Base-by-base conservation (phyloP, 2,113 vertebrate species). In the Gymnogyps californianus region DNA sequence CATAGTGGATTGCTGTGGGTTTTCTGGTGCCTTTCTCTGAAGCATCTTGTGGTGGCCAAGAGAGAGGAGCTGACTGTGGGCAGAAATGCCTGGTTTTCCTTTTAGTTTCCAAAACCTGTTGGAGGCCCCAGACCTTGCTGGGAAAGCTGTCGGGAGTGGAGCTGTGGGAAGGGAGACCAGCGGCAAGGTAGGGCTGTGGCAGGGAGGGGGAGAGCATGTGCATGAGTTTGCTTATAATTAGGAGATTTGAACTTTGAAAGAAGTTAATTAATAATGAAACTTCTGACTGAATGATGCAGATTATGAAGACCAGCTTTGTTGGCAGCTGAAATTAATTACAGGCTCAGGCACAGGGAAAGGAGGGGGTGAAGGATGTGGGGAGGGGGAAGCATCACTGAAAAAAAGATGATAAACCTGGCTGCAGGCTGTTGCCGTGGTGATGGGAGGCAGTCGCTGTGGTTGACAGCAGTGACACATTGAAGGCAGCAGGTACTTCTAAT, bases 221-320 rank as follows among this genome's bases (percentile, higher is more conserved):
- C 32, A 58, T 6, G 51, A 17, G 13, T 93, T 97, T 9, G 2
- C 89, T 97, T 96, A 90, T 97, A 98, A 98, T 98, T 97, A 98
- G 97, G 96, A 97, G 26, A 83, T 96, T 94, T 97, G 94, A 98
- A 98, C 97, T 97, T 98, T 29, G 71, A 77, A 97, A 95, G 92
- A 98, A 98, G 97, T 98, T 98, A 98, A 98, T 98, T 98, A 98
- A 87, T 80, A 97, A 98, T 86, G 95, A 97, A 98, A 96, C 94
- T 98, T 96, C 89, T 93, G 95, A 95, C 47, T 86, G 96, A 98
- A 90, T 77, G 77, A 91, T 95, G 93, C 84, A 95, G 87, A 93
- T 97, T 96, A 95, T 94, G 93, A 96, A 97, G 96, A 97, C 92
- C 3, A 81, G 87, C 97, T 97, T 96, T 98, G 97, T 98, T 97